phyloP scores from a whole-genome alignment of 2,888 invertebrate genomes.

The Pecten maximus region DNA sequence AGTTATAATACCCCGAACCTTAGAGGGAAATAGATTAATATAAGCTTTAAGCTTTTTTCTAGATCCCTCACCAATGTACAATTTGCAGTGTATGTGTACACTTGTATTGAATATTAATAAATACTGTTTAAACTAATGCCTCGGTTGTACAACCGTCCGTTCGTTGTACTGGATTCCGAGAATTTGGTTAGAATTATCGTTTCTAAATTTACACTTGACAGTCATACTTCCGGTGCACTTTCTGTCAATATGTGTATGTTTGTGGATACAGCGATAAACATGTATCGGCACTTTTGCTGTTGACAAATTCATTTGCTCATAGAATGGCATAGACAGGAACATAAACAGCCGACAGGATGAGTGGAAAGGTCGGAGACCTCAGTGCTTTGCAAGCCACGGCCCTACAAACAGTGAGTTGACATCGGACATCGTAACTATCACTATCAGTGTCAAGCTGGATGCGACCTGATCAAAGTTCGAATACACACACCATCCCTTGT shows the following conservation, averaged over 20 bases:
- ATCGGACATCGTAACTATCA: too few species aligned
- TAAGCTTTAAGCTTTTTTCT: too few species aligned
- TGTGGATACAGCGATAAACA: slow-evolving; percentile 6
- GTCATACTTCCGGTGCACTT: neutral
- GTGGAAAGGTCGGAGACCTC: slow-evolving; percentile 61
- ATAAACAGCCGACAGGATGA: slow-evolving; percentile 51
- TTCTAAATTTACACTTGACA: neutral
- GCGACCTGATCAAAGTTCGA: neutral
- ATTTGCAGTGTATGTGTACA: too few species aligned
- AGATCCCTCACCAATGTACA: too few species aligned
- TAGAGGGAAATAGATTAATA: too few species aligned
- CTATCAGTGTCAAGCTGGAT: neutral
- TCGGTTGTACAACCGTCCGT: too few species aligned
- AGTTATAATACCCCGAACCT: too few species aligned
- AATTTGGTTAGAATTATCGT: neutral
- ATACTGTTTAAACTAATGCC: too few species aligned
- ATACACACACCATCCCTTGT: too few species aligned
- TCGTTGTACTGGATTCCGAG: neutral
- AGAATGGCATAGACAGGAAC: neutral
- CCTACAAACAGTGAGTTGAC: slow-evolving; percentile 58
- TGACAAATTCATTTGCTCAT: neutral
- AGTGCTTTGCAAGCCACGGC: slow-evolving; percentile 59
- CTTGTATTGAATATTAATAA: too few species aligned
- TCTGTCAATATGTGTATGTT: neutral
- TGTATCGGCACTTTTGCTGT: neutral